Percentiles rank a stretch among this genome's conserved stretches.
phyloP scores from a whole-genome alignment of 2,888 invertebrate species.

The Lycia hirtaria region DNA sequence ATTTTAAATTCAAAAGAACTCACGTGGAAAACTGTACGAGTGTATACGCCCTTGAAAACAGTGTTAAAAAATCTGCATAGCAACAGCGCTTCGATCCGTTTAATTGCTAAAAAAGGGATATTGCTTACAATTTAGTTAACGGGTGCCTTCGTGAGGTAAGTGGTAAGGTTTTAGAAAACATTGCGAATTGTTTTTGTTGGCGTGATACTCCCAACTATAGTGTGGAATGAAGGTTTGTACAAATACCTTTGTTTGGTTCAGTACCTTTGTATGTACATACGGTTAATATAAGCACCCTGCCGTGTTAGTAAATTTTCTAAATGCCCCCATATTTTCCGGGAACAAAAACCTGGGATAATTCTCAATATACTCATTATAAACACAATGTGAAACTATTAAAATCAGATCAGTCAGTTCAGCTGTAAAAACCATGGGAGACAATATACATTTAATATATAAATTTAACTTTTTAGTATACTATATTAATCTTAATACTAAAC shows the following conservation, averaged over 20 bases:
- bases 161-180: constrained; percentile 31
- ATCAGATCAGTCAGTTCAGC: no score
- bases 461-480: no score
- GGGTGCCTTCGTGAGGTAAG: constrained; percentile 74
- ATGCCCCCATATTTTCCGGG: background rate
- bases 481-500: no score
- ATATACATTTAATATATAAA: no score
- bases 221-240: background rate
- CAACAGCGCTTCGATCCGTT: constrained; percentile 74
- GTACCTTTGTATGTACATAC: constrained; percentile 4
- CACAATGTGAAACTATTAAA: no score
- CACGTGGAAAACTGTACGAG: constrained; percentile 52
- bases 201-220: background rate
- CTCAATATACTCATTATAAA: no score
- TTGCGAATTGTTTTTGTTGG: background rate
- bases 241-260: constrained; percentile 32
- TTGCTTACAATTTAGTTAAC: constrained; percentile 52
- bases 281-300: background rate
- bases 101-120: constrained; percentile 63
- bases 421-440: no score
- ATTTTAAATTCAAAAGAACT: constrained; percentile 32
- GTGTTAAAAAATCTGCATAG: constrained; percentile 80
- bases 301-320: background rate
- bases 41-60: constrained; percentile 80
- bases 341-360: no score